Evolutionary conservation across 2,113 vertebrate genomes (phyloP), one percentile per base, ranked within the genome.

Genomic region (Poeciliopsis retropinna): DNA sequence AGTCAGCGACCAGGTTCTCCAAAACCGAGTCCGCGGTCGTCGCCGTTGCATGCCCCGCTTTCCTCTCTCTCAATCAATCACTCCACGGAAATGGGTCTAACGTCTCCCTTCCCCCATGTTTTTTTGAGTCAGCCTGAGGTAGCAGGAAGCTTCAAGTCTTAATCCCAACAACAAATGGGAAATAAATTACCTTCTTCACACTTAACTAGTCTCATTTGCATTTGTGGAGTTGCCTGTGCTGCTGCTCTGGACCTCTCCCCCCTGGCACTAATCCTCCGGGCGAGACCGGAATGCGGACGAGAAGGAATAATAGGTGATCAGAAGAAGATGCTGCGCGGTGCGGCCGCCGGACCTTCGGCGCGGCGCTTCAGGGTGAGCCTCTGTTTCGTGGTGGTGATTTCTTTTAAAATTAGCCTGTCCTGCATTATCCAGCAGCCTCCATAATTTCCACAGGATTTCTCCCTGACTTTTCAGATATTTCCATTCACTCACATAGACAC

Each of bases 101-200:
- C 85, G 79, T 72, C 71, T 0, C 73, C 76, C 77, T 41, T 8
- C 68, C 63, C 65, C 66, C 57, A 2, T 37, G 9, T 12, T 37
- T 70, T 57, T 29, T 39, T 85, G 85, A 87, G 83, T 67, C 30
- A 25, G 86, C 78, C 78, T 79, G 77, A 76, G 88, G 84, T 85
- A 88, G 88, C 76, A 80, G 91, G 90, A 94, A 93, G 92, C 94
- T 95, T 93, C 92, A 95, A 94, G 91, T 95, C 93, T 94, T 96
- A 94, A 95, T 95, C 94, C 94, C 87, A 86, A 92, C 92, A 90
- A 92, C 83, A 95, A 95, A 95, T 95, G 94, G 94, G 93, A 96
- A 95, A 95, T 96, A 95, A 96, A 96, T 96, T 92, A 95, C 94
- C 93, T 93, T 95, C 94, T 95, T 96, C 95, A 96, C 94, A 95